phyloP scores from a whole-genome alignment of 2,113 vertebrate species.

The Thunnus maccoyii region DNA sequence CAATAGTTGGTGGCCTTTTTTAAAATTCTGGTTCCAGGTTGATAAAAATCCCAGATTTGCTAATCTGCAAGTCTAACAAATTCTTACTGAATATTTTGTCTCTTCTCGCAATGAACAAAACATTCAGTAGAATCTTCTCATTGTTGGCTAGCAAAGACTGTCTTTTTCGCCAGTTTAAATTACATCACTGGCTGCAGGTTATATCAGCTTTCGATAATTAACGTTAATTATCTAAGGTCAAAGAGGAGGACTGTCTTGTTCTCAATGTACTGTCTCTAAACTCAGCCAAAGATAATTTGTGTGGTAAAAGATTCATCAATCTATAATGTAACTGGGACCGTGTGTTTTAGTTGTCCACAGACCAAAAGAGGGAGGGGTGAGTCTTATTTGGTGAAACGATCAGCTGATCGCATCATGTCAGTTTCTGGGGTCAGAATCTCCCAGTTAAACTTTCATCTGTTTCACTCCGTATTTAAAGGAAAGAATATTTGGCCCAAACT shows the following conservation, averaged over 20 bases:
- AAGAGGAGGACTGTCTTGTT: not conserved
- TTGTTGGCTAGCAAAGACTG: too few species aligned
- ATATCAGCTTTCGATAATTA: not conserved
- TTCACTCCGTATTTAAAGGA: too few species aligned
- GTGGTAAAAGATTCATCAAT: not conserved
- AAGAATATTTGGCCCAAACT: too few species aligned
- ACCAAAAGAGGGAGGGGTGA: not conserved
- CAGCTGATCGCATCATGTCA: not conserved
- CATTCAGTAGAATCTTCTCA: not conserved
- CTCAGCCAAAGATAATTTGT: slow-evolving; percentile 7
- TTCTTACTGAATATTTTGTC: not conserved
- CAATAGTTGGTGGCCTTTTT: not conserved
- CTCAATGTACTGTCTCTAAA: not conserved
- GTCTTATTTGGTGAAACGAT: slow-evolving; percentile 1
- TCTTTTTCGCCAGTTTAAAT: too few species aligned
- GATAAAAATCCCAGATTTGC: not conserved
- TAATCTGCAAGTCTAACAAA: not conserved
- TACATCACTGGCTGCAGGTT: too few species aligned
- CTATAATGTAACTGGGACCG: not conserved
- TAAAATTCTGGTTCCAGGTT: not conserved
- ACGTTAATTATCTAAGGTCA: not conserved
- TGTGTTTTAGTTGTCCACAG: slow-evolving; percentile 4
- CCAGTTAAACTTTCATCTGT: not conserved
- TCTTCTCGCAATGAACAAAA: not conserved
- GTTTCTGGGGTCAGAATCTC: not conserved